These are phyloP conservation scores for Mesocricetus auratus DNA, from an alignment of 2,113 vertebrate genomes.

Conservation along the genomic window DNA sequence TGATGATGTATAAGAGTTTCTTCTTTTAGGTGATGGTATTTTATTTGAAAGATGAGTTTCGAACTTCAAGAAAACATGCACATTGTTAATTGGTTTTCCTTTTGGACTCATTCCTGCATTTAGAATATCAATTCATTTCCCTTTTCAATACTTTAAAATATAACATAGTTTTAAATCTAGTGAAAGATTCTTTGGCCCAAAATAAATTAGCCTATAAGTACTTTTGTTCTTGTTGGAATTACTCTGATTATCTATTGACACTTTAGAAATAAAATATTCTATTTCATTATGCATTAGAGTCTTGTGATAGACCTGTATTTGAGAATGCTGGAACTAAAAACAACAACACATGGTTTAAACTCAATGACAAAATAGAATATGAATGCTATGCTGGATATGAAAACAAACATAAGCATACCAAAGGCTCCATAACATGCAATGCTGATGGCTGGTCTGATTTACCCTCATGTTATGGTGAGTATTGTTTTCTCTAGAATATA, in stretches of 20 bases:
- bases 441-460: constrained; percentile 77
- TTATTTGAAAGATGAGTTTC: background rate
- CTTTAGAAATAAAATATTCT: background rate
- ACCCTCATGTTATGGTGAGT: constrained; percentile 81
- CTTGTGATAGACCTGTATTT: constrained; percentile 63
- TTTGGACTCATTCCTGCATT: background rate
- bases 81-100: background rate
- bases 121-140: background rate
- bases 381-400: constrained; percentile 80
- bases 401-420: constrained; percentile 53
- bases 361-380: constrained; percentile 81
- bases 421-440: constrained; percentile 67
- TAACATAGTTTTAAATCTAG: background rate
- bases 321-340: constrained; percentile 13
- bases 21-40: fast-evolving
- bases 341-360: constrained; percentile 61
- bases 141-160: background rate
- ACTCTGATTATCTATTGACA: background rate
- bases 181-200: fast-evolving
- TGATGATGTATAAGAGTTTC: background rate
- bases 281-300: constrained; percentile 77
- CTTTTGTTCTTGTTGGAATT: background rate
- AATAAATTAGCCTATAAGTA: background rate
- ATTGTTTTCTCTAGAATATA: background rate
- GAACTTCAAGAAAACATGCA: background rate